Evolutionary conservation across 2,888 invertebrate genomes (phyloP).

Genomic region (Branchipolynoe longqiensis): DNA sequence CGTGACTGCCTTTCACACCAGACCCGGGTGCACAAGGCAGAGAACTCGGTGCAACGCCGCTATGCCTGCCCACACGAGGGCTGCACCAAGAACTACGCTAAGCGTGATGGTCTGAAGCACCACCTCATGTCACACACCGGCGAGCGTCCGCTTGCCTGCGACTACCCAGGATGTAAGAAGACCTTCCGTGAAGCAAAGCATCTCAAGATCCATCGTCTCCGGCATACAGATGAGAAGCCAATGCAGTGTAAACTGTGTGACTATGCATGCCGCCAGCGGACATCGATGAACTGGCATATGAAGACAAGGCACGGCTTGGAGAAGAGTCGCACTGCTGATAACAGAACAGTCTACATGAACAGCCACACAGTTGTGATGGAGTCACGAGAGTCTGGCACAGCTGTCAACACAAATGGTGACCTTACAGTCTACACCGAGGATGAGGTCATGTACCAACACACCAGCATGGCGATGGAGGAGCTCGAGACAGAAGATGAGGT

Average conservation of each 20-base stretch:
- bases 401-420: constrained; percentile 27
- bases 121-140: constrained; percentile 58
- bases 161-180: constrained; percentile 63
- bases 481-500: constrained; percentile 44
- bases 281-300: constrained; percentile 69
- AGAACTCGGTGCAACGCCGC: background rate
- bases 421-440: constrained; percentile 37
- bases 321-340: constrained; percentile 61
- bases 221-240: constrained; percentile 65
- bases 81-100: constrained; percentile 54
- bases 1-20: constrained; percentile 17
- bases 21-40: constrained; percentile 3
- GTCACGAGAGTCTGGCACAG: background rate
- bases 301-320: constrained; percentile 63
- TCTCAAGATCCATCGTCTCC: constrained; percentile 63
- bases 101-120: constrained; percentile 40
- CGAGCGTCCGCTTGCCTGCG: constrained; percentile 52
- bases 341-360: constrained; percentile 64
- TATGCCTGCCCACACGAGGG: constrained; percentile 45
- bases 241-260: constrained; percentile 65
- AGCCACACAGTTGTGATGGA: constrained; percentile 27
- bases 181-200: constrained; percentile 64
- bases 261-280: constrained; percentile 65
- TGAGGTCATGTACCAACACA: constrained; percentile 23
- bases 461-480: constrained; percentile 46